Conservation (phyloP, 2,797 vertebrate genomes). For the Decapterus maruadsi region DNA sequence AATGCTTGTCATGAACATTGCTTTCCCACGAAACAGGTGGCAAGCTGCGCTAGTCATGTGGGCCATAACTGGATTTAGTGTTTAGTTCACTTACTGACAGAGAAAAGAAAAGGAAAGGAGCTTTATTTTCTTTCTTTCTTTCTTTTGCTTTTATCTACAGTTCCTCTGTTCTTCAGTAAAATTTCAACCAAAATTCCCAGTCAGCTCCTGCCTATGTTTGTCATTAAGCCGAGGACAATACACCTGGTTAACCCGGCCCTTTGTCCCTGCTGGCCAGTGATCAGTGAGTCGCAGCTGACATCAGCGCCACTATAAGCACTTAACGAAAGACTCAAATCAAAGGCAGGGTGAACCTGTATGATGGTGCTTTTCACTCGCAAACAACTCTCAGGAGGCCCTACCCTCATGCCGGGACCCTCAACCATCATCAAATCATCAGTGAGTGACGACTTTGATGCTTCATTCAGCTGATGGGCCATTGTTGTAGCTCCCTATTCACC, state of each 20-base stretch:
- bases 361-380: constrained; percentile 58
- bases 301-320: constrained; percentile 64
- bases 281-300: constrained; percentile 66
- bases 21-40: constrained; percentile 73
- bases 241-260: constrained; percentile 64
- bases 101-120: constrained; percentile 22
- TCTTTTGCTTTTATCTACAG: constrained; percentile 50
- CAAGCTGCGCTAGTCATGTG: constrained; percentile 37
- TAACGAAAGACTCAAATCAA: constrained; percentile 66
- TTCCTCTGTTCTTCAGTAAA: constrained; percentile 52
- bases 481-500: constrained; percentile 60
- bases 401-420: constrained; percentile 73
- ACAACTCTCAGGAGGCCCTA: constrained; percentile 70
- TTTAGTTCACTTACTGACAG: constrained; percentile 35
- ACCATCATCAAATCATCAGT: constrained; percentile 71
- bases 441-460: constrained; percentile 73
- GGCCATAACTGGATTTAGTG: constrained; percentile 35
- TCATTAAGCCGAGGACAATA: constrained; percentile 63
- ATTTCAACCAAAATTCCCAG: constrained; percentile 54
- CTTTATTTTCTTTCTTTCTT: constrained; percentile 33
- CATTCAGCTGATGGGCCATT: constrained; percentile 70
- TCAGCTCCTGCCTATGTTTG: constrained; percentile 59
- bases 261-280: constrained; percentile 61
- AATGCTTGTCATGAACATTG: constrained; percentile 59
- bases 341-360: constrained; percentile 67